Base-by-base conservation (phyloP, 2,888 invertebrate species). In the Busseola fusca region DNA sequence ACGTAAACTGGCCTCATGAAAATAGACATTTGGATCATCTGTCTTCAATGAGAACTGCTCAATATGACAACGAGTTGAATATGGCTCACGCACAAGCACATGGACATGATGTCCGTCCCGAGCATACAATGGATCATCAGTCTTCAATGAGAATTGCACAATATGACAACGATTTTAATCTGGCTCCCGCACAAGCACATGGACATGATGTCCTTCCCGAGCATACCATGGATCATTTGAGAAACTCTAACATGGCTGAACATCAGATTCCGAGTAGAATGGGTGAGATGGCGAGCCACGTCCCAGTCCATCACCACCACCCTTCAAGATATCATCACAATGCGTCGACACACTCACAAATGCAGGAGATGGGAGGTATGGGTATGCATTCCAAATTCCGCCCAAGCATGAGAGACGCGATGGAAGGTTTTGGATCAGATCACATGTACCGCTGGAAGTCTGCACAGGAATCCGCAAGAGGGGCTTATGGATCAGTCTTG, bases 391-490 rank as follows among this genome's bases (percentile, higher is more conserved):
- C 88, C 34, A 87, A 84, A 52, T 83, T 80, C 74, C 87, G 84
- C 27, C 87, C 89, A 74, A 87, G 81, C 30, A 89, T 91, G 90
- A 89, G 89, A 68, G 92, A 91, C 10, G 84, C 87, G 18, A 79
- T 88, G 56, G 89, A 80, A 60, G 80, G 82, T 45, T 59, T 84
- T 60, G 82, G 87, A 78, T 74, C 88, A 72, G 84, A 89, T 40
- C 88, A 87, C 16, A 78, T 84, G 76, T 82, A 87, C 77, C 90
- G 88, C 45, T 92, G 92, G 92, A 88, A 86, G 76, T 89, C 91
- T 27, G 81, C 85, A 30, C 89, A 91, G 30, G 91, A 89, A n/a
- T 81, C 86, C 16, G 82, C 89, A 14, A 90, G 92, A 82, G 79
- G 84, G 9, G 89, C 89, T 10, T 94, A 91, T 70, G 91, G 88